Evolutionary conservation across 2,113 vertebrate genomes (phyloP), one percentile per base, ranked within the genome.

Genomic region (Prinia subflava): DNA sequence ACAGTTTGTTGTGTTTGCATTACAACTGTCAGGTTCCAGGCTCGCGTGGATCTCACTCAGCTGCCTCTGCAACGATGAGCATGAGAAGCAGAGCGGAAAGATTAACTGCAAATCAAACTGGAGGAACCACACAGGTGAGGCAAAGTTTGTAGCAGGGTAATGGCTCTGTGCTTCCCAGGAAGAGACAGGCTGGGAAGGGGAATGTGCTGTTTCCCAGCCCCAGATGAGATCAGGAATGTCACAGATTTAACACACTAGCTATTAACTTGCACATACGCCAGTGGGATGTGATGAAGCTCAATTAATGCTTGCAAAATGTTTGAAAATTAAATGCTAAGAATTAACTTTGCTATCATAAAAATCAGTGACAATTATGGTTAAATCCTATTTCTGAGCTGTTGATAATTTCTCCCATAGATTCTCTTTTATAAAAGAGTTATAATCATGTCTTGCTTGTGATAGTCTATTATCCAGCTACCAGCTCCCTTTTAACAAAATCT

Each of bases 1-100:
- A 93, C 89, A 91, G 84, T 79, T 62, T 92, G 91, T 83, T 80
- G 90, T 83, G 79, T 69, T 95, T 94, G 85, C 94, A 90, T 85
- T 85, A 63, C 70, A 39, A n/a, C 78, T 89, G 81, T 64, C 93
- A 77, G n/a, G 46, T 20, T 59, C 27, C 63, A 30, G 87, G 19
- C 56, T 31, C 2, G 85, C 2, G 12, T 27, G 76, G 82, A 49
- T 52, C 87, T 69, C 73, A 53, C 74, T 52, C 1, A 1, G 37
- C 39, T 84, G 86, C 77, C 92, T 71, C 69, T 20, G 55, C 17
- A 13, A 10, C 5, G 18, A 75, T 12, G 49, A 83, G 77, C 77
- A 87, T 14, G 77, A 24, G 87, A 92, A 89, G 69, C 81, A 37
- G 83, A 92, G 87, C 22, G 1, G 89, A 89, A 94, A 94, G 94